Evolutionary conservation across 2,797 vertebrate genomes (phyloP).

Genomic region (Leptatherina wallacei): DNA sequence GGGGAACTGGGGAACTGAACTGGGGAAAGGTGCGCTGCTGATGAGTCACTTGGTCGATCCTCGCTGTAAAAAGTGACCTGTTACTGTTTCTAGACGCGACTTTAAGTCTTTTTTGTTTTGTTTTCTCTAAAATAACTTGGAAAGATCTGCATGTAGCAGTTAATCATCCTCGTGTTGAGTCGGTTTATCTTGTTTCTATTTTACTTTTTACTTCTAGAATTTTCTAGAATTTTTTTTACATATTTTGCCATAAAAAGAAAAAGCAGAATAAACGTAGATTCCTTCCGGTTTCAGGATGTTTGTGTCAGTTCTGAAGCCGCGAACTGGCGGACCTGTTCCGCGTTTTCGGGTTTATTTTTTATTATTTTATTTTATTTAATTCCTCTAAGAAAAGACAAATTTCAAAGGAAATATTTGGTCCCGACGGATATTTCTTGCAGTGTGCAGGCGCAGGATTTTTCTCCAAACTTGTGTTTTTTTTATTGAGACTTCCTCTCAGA

Average conservation of each 20-base stretch:
- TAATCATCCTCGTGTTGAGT: neutral
- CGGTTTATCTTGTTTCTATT: neutral
- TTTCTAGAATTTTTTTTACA: neutral
- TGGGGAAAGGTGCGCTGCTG: slow-evolving; percentile 35
- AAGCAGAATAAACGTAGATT: neutral
- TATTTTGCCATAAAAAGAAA: neutral
- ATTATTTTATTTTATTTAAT: neutral
- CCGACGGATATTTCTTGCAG: slow-evolving; percentile 51
- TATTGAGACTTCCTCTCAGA: neutral
- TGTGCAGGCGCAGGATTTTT: slow-evolving; percentile 24
- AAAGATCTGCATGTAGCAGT: accelerated
- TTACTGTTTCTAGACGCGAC: neutral
- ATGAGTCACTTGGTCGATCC: slow-evolving; percentile 41
- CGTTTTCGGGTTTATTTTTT: too few species aligned
- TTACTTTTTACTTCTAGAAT: neutral
- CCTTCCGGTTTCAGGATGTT: neutral
- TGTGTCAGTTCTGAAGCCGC: neutral
- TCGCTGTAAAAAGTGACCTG: slow-evolving; percentile 33
- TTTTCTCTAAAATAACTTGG: neutral
- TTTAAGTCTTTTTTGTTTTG: neutral
- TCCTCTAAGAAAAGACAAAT: too few species aligned
- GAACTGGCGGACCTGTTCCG: too few species aligned
- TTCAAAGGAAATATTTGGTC: neutral
- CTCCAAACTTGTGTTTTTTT: neutral
- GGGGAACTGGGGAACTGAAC: too few species aligned